Conservation (phyloP, 2,797 vertebrate species). For the Pygocentrus nattereri region DNA sequence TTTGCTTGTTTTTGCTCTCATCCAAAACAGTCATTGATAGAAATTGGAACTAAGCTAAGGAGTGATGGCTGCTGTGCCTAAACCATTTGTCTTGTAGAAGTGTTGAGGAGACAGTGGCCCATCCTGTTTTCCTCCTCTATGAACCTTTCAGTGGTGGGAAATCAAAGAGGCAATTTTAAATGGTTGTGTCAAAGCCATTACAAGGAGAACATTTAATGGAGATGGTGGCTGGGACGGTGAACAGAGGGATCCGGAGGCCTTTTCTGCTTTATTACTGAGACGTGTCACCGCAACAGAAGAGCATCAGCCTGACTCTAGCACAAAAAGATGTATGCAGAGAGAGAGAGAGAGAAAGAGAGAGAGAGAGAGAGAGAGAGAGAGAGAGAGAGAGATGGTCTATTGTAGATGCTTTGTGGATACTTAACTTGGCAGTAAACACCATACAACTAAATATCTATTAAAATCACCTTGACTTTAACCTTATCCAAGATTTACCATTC, state of each 20-base stretch:
- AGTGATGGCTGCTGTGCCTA: slow-evolving; percentile 38
- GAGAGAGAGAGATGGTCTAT: too few relatives aligned
- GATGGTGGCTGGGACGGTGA: slow-evolving; percentile 43
- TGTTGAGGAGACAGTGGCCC: slow-evolving; percentile 29
- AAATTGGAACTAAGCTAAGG: slow-evolving; percentile 34
- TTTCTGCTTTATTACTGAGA: slow-evolving; percentile 46
- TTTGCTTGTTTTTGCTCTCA: slow-evolving; percentile 25
- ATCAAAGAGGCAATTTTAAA: slow-evolving; percentile 62
- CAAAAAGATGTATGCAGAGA: slow-evolving; percentile 9
- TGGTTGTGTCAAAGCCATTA: slow-evolving; percentile 61
- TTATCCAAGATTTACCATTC: too few relatives aligned
- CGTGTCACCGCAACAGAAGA: slow-evolving; percentile 29
- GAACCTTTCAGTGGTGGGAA: slow-evolving; percentile 54
- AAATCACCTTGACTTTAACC: too few relatives aligned
- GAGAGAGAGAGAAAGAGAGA: not conserved
- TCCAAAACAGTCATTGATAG: slow-evolving; percentile 28
- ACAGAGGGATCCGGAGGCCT: slow-evolving; percentile 38
- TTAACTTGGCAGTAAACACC: too few relatives aligned
- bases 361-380: too few relatives aligned
- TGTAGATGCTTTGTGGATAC: too few relatives aligned
- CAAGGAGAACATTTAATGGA: slow-evolving; percentile 56
- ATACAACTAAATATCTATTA: too few relatives aligned
- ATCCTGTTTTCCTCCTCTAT: slow-evolving; percentile 44
- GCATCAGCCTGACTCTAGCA: slow-evolving; percentile 4
- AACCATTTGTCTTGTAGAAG: slow-evolving; percentile 49